Evolutionary conservation across 2,797 vertebrate species (phyloP).

Genomic region (Falco rusticolus): DNA sequence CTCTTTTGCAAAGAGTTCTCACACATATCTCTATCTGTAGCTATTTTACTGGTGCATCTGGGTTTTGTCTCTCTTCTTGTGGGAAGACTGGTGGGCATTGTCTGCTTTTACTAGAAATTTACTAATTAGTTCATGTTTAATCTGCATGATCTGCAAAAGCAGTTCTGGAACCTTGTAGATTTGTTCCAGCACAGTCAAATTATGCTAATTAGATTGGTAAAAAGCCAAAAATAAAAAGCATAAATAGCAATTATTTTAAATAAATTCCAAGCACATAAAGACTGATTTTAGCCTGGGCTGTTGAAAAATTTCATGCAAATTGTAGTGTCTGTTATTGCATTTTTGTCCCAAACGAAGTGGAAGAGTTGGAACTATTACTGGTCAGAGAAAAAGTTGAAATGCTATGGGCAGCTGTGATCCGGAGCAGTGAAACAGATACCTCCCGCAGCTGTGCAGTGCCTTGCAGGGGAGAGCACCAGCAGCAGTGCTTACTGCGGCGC

Average conservation of each 20-base stretch:
- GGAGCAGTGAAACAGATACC: background rate
- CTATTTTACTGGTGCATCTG: background rate
- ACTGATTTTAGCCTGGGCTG: constrained; percentile 14
- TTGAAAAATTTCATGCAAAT: constrained; percentile 4
- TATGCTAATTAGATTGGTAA: constrained; percentile 51
- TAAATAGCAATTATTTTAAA: constrained; percentile 58
- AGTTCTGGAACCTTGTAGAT: background rate
- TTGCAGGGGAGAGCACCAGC: background rate
- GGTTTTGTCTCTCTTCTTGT: background rate
- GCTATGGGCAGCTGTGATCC: background rate
- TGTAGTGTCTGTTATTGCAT: background rate
- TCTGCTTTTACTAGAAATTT: constrained; percentile 49
- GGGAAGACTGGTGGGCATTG: constrained; percentile 1
- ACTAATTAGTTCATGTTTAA: constrained; percentile 47
- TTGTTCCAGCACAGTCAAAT: constrained; percentile 27
- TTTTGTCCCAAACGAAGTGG: background rate
- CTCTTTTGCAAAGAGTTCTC: background rate
- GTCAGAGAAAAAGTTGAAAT: background rate
- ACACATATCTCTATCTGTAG: background rate
- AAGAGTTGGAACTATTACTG: background rate
- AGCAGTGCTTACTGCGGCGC: rapidly evolving
- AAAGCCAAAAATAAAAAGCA: background rate
- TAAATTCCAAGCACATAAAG: constrained; percentile 44
- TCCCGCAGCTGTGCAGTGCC: background rate
- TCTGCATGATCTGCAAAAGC: constrained; percentile 16